Base-by-base conservation (phyloP, 1,140 invertebrate genomes). In the Oncopeltus fasciatus region DNA sequence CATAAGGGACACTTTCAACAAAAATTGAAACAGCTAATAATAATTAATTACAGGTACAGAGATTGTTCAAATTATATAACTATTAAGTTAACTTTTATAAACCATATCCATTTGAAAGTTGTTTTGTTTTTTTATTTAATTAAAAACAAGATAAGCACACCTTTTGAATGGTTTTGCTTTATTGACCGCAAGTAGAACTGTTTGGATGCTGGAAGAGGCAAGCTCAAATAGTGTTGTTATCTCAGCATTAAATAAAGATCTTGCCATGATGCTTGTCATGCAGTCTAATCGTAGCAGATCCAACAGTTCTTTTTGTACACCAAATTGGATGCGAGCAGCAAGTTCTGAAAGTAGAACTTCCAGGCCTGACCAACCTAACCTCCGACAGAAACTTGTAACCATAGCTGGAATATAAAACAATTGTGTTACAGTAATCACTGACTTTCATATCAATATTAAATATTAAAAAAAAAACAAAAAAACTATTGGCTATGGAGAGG, bases 261-360 rank as follows among this genome's bases (percentile, higher is more conserved):
- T 78, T 1, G 95, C 95, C 65, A 87, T 80, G 62, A 86, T 78
- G 1, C 88, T 90, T 74, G 91, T 94, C 33, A 99, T 73, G 66
- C 85, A 80, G 9, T 88, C 80, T 33, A 99, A 74, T 64, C 87
- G 81, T 74, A 98, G 86, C 38, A 99, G 77, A 71, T 98, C 94
- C 61, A 95, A 80, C 5, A 99, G 76, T 72, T 99, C 95, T 53
- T 86, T 80, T 68, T 92, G 87, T 29, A 98, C 86, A 12, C 95
- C 96, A 76, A 98, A 98, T 67, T 92, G 88, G 24, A 99, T 77
- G 18, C 96, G 83, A 67, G 88, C 84, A 78, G 96, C 91, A 74
- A 98, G 98, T 74, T 96, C 89, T 4, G 84, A 83, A 14, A 99
- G 80, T 2, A 99, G 75, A 29, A 95, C 74, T 73, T 95, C 89